A percentile compares a stretch with the other conserved stretches of the same genome.
Conservation (phyloP, 2,888 invertebrate species). For the Zonitis immaculata region DNA sequence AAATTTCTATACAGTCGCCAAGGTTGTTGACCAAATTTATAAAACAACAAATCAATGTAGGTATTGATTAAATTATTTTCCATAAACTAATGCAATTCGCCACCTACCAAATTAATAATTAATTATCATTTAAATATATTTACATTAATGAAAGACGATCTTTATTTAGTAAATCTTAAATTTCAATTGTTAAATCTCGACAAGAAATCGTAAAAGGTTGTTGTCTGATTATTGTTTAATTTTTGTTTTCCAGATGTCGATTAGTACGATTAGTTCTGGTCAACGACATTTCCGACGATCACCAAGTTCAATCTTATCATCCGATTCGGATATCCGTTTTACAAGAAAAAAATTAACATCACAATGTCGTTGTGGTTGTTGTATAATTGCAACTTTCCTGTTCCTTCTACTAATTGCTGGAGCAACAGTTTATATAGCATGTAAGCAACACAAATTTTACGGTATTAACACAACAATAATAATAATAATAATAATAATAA, state of each 20-base stretch:
- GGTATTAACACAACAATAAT: too few relatives aligned
- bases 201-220: background rate
- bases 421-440: constrained; percentile 61
- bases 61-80: background rate
- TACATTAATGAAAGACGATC: too few relatives aligned
- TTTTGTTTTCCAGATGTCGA: constrained; percentile 50
- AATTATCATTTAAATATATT: too few relatives aligned
- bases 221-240: background rate
- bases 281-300: constrained; percentile 52
- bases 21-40: background rate
- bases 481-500: background rate
- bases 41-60: background rate
- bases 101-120: background rate
- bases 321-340: constrained; percentile 86
- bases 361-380: constrained; percentile 83
- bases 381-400: constrained; percentile 77
- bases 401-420: constrained; percentile 71
- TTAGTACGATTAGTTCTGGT: constrained; percentile 48
- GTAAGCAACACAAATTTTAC: too few relatives aligned
- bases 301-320: constrained; percentile 77
- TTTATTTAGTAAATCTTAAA: too few relatives aligned
- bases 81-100: background rate
- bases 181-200: too few relatives aligned
- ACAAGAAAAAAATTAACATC: constrained; percentile 79
- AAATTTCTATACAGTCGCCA: too few relatives aligned